phyloP scores from a whole-genome alignment of 2,888 invertebrate species.

The Brenthis daphne region DNA sequence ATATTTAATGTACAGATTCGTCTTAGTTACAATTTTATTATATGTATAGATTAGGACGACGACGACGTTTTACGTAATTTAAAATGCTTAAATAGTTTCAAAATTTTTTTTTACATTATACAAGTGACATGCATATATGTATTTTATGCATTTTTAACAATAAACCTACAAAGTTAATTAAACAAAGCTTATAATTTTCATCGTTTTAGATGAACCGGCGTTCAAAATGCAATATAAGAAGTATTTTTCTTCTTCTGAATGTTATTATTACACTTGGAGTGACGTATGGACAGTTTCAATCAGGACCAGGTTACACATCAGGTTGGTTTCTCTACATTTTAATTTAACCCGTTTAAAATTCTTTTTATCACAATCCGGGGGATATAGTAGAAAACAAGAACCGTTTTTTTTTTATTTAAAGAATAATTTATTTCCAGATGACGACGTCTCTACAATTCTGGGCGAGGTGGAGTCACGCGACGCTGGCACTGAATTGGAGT shows the following conservation, averaged over 20 bases:
- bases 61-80: too few species aligned
- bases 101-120: too few species aligned
- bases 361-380: background rate
- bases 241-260: constrained; percentile 50
- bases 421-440: constrained; percentile 29
- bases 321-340: constrained; percentile 44
- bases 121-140: too few species aligned
- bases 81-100: too few species aligned
- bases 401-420: background rate
- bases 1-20: too few species aligned
- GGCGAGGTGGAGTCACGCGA: constrained; percentile 68
- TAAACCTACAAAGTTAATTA: background rate
- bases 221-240: constrained; percentile 42
- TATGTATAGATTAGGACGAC: too few species aligned
- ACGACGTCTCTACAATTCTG: constrained; percentile 58
- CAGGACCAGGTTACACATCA: constrained; percentile 52
- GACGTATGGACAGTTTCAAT: constrained; percentile 54
- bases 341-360: constrained; percentile 26
- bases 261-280: constrained; percentile 45
- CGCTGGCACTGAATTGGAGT: constrained; percentile 83
- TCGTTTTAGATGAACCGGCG: constrained; percentile 56
- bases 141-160: too few species aligned
- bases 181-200: background rate
- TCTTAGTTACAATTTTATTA: too few species aligned
- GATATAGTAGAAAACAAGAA: background rate